These are phyloP conservation scores for Pygoscelis adeliae DNA, from an alignment of 2,113 vertebrate species.

Conservation along the genomic window DNA sequence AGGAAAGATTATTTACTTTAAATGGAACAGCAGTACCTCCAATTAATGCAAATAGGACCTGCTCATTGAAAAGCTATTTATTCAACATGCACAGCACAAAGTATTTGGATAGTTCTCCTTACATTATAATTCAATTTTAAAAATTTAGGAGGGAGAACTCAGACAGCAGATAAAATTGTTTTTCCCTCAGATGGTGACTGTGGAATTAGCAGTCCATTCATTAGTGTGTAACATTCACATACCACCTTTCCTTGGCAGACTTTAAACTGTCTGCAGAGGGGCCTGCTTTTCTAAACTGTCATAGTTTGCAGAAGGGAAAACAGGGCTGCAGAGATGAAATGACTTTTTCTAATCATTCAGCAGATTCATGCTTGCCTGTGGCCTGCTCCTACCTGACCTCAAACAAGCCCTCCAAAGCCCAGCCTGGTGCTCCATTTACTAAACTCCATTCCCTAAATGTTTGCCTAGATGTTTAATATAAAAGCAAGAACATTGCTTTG, in stretches of 20 bases:
- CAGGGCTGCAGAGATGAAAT: not conserved
- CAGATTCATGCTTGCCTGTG: not conserved
- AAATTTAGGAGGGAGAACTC: slow-evolving; percentile 26
- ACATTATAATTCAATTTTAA: slow-evolving; percentile 27
- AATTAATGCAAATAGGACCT: slow-evolving; percentile 8
- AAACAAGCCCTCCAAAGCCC: not conserved
- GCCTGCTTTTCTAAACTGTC: not conserved
- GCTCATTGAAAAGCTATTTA: slow-evolving; percentile 13
- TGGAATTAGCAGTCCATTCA: not conserved
- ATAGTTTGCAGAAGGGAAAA: not conserved
- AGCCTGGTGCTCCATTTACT: not conserved
- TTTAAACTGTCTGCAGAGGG: not conserved
- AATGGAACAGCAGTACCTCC: slow-evolving; percentile 13
- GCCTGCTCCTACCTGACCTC: not conserved
- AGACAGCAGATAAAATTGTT: not conserved
- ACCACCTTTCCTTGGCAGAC: not conserved
- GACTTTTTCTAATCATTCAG: not conserved
- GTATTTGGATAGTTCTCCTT: not conserved
- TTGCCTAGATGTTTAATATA: not conserved
- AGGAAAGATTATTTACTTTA: slow-evolving; percentile 35
- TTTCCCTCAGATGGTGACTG: not conserved
- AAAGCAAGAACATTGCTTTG: not conserved
- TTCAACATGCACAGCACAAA: not conserved
- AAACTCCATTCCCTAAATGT: not conserved
- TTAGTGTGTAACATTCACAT: not conserved